phyloP scores from a whole-genome alignment of 2,888 invertebrate genomes.

The Drosophila tanythrix region DNA sequence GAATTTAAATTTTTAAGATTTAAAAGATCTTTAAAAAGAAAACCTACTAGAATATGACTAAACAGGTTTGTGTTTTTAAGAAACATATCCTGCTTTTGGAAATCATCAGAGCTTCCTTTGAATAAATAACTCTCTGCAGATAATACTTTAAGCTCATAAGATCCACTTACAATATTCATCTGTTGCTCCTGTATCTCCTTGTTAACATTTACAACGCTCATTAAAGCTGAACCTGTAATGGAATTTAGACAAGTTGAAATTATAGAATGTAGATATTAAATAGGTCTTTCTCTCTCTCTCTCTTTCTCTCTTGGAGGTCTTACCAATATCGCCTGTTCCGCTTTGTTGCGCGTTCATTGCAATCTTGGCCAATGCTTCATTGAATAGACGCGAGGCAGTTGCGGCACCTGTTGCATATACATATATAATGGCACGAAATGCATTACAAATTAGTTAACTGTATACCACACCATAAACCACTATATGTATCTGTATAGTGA shows the following conservation, averaged over 20 bases:
- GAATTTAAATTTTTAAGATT: background rate
- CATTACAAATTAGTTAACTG: slow-evolving; percentile 68
- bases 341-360: slow-evolving; percentile 96
- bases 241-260: slow-evolving; percentile 4
- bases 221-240: slow-evolving; percentile 91
- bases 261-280: slow-evolving; percentile 2
- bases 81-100: background rate
- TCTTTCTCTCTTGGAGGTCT: slow-evolving; percentile 65
- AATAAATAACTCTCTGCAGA: background rate
- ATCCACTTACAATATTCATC: slow-evolving; percentile 95
- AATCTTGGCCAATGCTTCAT: slow-evolving; percentile 94
- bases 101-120: background rate
- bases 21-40: background rate
- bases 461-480: slow-evolving; percentile 19
- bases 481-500: slow-evolving; percentile 3
- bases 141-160: background rate
- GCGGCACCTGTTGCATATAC: slow-evolving; percentile 89
- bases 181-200: slow-evolving; percentile 97
- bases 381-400: slow-evolving; percentile 94
- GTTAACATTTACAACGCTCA: slow-evolving; percentile 97
- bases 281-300: background rate
- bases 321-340: slow-evolving; percentile 96
- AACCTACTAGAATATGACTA: background rate
- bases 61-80: background rate
- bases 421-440: slow-evolving; percentile 55